Evolutionary conservation across 2,888 invertebrate genomes (phyloP), one percentile per base, ranked within the genome.

Genomic region (Maniola hyperantus): DNA sequence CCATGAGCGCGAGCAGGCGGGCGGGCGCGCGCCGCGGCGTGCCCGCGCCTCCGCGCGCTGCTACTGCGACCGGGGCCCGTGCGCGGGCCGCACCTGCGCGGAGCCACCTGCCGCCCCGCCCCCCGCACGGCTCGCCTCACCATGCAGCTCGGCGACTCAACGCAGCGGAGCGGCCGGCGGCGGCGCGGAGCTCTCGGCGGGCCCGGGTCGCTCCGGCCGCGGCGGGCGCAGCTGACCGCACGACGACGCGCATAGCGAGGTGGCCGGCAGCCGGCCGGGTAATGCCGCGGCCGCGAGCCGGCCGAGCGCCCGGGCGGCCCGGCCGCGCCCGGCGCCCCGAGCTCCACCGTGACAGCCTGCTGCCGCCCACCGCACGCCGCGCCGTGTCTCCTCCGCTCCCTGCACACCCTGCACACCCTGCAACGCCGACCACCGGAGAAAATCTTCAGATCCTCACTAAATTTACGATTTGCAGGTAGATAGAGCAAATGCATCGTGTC

Each of bases 41-140:
- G 83, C 84, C 83, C 84, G 84, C 83, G 83, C 83, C 86, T 83
- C 82, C 84, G 82, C 82, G 82, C 82, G 82, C 83, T 79, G 76
- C 81, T 80, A 83, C 81, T 81, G 82, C 87, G 85, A 84, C 84
- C 87, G 83, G 86, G 84, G 85, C 85, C 83, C 84, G 83, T 83
- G 83, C 84, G 83, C 88, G 85, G 87, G 85, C 87, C 84, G 85
- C 87, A 84, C 87, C 86, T 85, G 87, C 87, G 87, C 88, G 87
- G 79, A 85, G 83, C 84, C 84, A 83, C 84, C 89, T 85, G 85
- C 84, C 82, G 83, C 83, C 83, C 86, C 87, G 82, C 87, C 84
- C 83, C 84, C 82, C 82, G 78, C 83, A 77, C 82, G 82, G 79
- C 81, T 76, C 78, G 80, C 81, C 81, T 83, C 87, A 88, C 83